Percentiles rank a stretch among this genome's conserved stretches.
These are phyloP conservation scores for Myrmophylax atrothorax DNA, from an alignment of 2,113 vertebrate genomes.

Conservation along the genomic window DNA sequence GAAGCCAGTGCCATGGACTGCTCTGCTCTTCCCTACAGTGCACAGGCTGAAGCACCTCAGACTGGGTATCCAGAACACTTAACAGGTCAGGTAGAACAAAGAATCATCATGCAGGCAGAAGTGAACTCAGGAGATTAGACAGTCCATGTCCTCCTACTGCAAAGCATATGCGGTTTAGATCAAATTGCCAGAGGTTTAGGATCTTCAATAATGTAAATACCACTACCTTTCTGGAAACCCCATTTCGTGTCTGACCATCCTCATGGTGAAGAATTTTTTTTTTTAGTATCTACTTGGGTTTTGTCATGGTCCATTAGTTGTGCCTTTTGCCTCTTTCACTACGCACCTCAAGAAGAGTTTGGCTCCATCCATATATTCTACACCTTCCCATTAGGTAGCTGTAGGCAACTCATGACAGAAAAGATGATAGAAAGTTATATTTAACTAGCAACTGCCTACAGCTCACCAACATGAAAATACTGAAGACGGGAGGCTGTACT, in stretches of 20 bases:
- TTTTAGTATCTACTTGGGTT: not conserved
- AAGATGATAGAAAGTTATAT: not conserved
- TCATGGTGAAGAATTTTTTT: not conserved
- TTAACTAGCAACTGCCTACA: not conserved
- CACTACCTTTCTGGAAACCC: not conserved
- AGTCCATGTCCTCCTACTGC: not conserved
- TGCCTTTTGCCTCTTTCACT: not conserved
- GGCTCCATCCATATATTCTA: not conserved
- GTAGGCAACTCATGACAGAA: not conserved
- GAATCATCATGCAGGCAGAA: not conserved
- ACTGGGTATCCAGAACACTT: not conserved
- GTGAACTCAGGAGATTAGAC: not conserved
- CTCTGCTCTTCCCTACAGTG: not conserved
- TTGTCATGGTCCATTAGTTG: not conserved
- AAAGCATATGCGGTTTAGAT: not conserved
- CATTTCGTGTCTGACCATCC: not conserved
- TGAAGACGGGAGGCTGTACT: not conserved
- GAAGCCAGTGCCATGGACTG: not conserved
- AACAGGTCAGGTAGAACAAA: not conserved
- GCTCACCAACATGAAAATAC: not conserved
- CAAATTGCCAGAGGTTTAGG: not conserved
- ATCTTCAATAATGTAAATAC: not conserved
- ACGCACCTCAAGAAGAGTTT: not conserved
- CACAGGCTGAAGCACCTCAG: not conserved
- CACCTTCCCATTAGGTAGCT: not conserved